phyloP scores from a whole-genome alignment of 2,888 invertebrate genomes.

The Onchidella celtica region DNA sequence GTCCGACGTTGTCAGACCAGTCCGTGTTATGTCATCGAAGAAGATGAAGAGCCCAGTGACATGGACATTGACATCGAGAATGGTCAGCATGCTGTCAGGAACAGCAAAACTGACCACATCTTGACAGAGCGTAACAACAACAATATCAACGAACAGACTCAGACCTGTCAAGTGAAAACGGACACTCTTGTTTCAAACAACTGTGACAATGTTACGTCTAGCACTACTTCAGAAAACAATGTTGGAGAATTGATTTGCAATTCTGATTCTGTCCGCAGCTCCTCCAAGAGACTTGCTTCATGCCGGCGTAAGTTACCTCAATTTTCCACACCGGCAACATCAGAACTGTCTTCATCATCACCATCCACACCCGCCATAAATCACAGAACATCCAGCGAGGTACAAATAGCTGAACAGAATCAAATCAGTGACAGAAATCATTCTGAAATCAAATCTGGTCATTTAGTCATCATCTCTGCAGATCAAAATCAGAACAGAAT shows the following conservation, averaged over 20 bases:
- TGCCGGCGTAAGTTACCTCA: not conserved
- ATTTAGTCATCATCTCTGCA: not conserved
- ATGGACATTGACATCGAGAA: not conserved
- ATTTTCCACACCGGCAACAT: not conserved
- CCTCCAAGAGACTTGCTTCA: not conserved
- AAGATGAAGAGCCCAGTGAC: not conserved
- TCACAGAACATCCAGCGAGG: not conserved
- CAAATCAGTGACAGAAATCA: not conserved
- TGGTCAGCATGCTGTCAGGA: not conserved
- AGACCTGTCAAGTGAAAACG: not conserved
- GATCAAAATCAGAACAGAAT: not conserved
- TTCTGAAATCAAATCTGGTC: not conserved
- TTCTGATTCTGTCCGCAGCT: not conserved
- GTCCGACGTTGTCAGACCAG: not conserved
- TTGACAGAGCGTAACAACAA: not conserved
- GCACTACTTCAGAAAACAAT: too few relatives aligned
- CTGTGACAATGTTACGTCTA: not conserved
- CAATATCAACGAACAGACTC: not conserved
- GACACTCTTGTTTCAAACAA: not conserved
- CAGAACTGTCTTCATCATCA: too few relatives aligned
- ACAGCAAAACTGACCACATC: not conserved
- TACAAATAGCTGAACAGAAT: not conserved
- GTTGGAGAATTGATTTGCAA: not conserved
- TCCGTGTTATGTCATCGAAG: not conserved
- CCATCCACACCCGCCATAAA: not conserved